Conservation (phyloP, 92 coral and sea anemone species). For the Zoanthus solanderi region DNA sequence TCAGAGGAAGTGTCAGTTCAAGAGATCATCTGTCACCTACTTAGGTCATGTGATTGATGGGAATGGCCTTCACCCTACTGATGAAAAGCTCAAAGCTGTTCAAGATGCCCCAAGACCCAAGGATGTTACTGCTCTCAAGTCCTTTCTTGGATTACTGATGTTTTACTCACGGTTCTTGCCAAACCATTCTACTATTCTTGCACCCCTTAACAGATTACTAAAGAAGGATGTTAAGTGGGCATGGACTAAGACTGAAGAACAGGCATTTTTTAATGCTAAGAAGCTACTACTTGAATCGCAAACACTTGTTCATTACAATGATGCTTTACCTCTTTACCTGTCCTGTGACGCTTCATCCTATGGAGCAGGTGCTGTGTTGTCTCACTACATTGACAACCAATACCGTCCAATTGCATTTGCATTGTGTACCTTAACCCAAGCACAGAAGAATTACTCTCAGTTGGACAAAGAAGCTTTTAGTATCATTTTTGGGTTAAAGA, state of each 20-base stretch:
- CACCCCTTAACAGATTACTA: conserved; percentile 48
- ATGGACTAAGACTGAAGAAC: conserved; percentile 36
- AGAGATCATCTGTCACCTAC: conserved; percentile 46
- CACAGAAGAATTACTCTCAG: conserved; percentile 28
- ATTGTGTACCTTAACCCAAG: conserved; percentile 44
- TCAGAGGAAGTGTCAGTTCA: conserved; percentile 49
- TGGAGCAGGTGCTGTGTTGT: conserved; percentile 62
- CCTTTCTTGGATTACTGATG: conserved; percentile 62
- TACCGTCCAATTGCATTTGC: conserved; percentile 65
- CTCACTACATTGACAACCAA: conserved; percentile 49
- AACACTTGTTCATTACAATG: conserved; percentile 49
- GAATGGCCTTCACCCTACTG: conserved; percentile 59
- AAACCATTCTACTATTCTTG: conserved; percentile 27
- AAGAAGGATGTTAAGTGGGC: conserved; percentile 42
- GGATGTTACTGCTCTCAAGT: conserved; percentile 59
- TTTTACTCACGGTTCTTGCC: conserved; percentile 61
- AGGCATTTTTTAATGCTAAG: conserved; percentile 53
- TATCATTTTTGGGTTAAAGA: no score
- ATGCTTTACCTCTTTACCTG: conserved; percentile 42
- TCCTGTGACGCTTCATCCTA: conserved; percentile 70
- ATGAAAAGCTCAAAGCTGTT: conserved; percentile 8
- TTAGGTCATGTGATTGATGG: conserved; percentile 64
- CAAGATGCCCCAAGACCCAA: conserved; percentile 49
- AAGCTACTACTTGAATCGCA: conserved; percentile 47
- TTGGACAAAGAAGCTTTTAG: no score